Evolutionary conservation across 1,140 invertebrate species (phyloP).

Genomic region (Drosophila willistoni): DNA sequence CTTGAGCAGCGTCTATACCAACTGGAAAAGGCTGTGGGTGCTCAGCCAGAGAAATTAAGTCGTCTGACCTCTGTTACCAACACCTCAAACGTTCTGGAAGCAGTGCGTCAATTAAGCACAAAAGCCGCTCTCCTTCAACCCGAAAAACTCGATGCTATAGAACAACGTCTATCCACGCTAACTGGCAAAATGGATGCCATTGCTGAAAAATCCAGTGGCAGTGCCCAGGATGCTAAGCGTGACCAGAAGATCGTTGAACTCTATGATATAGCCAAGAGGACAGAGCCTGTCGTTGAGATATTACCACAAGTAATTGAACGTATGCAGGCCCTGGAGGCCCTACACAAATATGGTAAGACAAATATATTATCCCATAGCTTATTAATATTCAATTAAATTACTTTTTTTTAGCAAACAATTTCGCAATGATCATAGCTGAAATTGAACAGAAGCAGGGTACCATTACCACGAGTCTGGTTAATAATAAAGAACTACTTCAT

Average conservation of each 20-base stretch:
- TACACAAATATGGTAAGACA: constrained; percentile 93
- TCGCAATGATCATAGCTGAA: constrained; percentile 92
- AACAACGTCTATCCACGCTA: constrained; percentile 89
- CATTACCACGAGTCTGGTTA: constrained; percentile 88
- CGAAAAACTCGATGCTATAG: constrained; percentile 91
- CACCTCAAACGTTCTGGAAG: constrained; percentile 85
- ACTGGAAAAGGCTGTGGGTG: constrained; percentile 89
- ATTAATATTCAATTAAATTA: neutral
- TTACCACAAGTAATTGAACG: constrained; percentile 92
- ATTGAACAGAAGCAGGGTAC: constrained; percentile 92
- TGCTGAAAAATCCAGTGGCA: constrained; percentile 87
- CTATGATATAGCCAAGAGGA: constrained; percentile 93
- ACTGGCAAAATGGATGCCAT: constrained; percentile 91
- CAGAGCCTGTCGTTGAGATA: constrained; percentile 90
- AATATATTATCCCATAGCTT: too few relatives aligned
- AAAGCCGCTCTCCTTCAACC: constrained; percentile 92
- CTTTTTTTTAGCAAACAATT: constrained; percentile 90
- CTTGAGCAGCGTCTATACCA: constrained; percentile 89
- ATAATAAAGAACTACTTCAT: constrained; percentile 91
- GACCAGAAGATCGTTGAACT: constrained; percentile 93
- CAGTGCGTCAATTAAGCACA: constrained; percentile 89
- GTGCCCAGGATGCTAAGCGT: constrained; percentile 88
- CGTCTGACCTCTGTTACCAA: constrained; percentile 81
- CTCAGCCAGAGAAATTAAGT: constrained; percentile 85
- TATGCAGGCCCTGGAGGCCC: constrained; percentile 91